These are phyloP conservation scores for Lucilia sericata DNA, from an alignment of 1,140 invertebrate genomes.

Conservation along the genomic window DNA sequence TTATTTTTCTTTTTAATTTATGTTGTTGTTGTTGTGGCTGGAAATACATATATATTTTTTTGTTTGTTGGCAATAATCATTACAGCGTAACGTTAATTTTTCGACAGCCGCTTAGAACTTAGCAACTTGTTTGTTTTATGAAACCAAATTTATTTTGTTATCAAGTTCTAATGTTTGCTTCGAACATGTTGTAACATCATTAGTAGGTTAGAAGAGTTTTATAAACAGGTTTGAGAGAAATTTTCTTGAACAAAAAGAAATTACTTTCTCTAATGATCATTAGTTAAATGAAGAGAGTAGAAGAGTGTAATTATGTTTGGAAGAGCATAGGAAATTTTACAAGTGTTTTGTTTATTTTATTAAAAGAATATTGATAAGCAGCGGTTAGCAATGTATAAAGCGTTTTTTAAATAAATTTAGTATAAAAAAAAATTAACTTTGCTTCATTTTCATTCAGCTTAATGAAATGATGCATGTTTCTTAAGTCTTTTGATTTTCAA, in stretches of 20 bases:
- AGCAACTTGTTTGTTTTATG: not conserved
- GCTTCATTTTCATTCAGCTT: too few relatives aligned
- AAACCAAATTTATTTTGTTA: not conserved
- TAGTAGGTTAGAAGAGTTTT: not conserved
- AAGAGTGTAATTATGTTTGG: not conserved
- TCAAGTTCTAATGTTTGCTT: not conserved
- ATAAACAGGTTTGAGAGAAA: not conserved
- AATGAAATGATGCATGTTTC: too few relatives aligned
- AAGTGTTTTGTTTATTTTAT: not conserved
- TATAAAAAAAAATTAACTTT: not conserved
- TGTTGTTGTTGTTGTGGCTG: not conserved
- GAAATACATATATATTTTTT: not conserved
- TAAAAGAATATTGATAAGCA: not conserved
- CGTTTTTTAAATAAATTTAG: not conserved
- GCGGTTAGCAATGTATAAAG: not conserved
- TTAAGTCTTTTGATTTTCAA: too few relatives aligned
- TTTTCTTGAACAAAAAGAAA: not conserved
- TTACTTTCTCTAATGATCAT: slow-evolving; percentile 36
- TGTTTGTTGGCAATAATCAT: not conserved
- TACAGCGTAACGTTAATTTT: not conserved
- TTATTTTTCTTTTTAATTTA: not conserved
- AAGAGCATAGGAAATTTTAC: slow-evolving; percentile 7
- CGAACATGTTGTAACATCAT: slow-evolving; percentile 7
- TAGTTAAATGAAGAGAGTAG: not conserved
- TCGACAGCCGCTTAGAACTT: not conserved